Base-by-base conservation (phyloP, 2,113 vertebrate species). In the Mesitornis unicolor region DNA sequence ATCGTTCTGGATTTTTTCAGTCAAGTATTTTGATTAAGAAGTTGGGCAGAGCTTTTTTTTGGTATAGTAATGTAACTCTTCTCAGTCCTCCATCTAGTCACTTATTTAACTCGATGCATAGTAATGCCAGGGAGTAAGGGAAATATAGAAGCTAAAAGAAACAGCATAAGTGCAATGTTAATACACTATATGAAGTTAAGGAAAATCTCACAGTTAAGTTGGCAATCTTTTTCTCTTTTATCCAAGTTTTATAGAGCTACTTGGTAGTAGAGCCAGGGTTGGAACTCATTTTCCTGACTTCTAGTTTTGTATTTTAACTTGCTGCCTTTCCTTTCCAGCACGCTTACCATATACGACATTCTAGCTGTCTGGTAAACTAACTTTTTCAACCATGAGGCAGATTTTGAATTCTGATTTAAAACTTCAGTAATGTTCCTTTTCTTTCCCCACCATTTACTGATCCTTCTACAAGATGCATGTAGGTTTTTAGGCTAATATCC, bases 401-500 rank as follows among this genome's bases (percentile, higher is more conserved):
- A 95, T 95, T 96, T 93, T 92, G 93, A 86, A 91, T 96, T 95
- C 80, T 60, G 93, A 92, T 94, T 92, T 92, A 73, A 96, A 96
- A 90, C 92, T 96, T 95, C 10, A 78, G 68, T 83, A 86, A 82
- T 75, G 68, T 85, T 97, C 88, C 90, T 89, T 96, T 92, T 79
- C 89, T 90, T 93, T 90, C 82, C 10, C 56, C 48, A 71, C 89
- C 65, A 10, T 94, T 90, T 86, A 82, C 69, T 81, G 80, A 81
- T 93, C 54, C 64, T 84, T 95, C 89, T 89, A 64, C 90, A 92
- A 93, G 92, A 96, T 92, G 76, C 60, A 26, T 95, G 92, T 93
- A 95, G 90, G 92, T 64, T 96, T 96, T 96, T 87, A 95, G 90
- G 92, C 96, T 97, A 97, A 97, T 97, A 97, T 92, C 87, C 96